Conservation (phyloP, 1,140 invertebrate species). For the Sinella curviseta region DNA sequence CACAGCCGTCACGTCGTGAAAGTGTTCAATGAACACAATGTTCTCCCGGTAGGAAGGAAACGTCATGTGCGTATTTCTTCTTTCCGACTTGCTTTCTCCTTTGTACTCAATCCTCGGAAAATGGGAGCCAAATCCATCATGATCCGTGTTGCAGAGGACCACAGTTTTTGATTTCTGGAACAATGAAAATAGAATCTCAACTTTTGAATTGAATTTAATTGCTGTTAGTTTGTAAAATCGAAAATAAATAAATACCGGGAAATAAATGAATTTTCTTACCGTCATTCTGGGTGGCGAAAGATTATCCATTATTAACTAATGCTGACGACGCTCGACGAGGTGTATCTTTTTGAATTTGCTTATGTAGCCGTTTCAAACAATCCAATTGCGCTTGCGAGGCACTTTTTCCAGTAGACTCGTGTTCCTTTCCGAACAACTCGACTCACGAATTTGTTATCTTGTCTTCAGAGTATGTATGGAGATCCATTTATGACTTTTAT, state of each 20-base stretch:
- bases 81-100: neutral
- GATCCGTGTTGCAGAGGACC: neutral
- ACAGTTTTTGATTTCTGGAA: neutral
- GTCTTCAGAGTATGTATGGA: too few species aligned
- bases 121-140: neutral
- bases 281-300: neutral
- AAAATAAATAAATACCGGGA: too few species aligned
- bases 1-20: neutral
- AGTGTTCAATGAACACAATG: neutral
- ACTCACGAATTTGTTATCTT: too few species aligned
- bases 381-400: too few species aligned
- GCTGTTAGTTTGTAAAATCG: too few species aligned
- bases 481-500: too few species aligned
- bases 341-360: too few species aligned
- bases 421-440: too few species aligned
- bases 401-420: too few species aligned
- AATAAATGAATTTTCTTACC: neutral
- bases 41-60: neutral
- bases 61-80: neutral
- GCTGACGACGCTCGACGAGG: too few species aligned
- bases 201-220: neutral
- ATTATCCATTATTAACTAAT: too few species aligned
- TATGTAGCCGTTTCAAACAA: too few species aligned
- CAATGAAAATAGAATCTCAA: neutral
- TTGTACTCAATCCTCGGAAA: neutral